Evolutionary conservation across 2,888 invertebrate genomes (phyloP).

Genomic region (Sicus ferrugineus): DNA sequence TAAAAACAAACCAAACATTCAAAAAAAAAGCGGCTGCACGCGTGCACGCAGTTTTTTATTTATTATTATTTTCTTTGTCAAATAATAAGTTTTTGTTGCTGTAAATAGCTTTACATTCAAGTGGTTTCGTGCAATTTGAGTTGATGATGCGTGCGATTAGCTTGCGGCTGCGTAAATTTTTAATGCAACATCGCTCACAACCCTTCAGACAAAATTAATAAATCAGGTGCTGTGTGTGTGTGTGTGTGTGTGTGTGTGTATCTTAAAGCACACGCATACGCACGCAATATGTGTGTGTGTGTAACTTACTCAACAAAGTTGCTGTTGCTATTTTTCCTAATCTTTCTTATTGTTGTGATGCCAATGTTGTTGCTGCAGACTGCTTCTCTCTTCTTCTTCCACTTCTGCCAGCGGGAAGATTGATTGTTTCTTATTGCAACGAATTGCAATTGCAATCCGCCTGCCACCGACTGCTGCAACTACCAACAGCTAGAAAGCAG

Average conservation of each 20-base stretch:
- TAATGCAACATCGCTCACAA: background rate
- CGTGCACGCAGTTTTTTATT: no score
- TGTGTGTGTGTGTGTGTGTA: constrained; percentile 19
- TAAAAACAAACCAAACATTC: no score
- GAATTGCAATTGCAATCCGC: no score
- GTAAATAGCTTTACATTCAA: background rate
- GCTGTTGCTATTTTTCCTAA: background rate
- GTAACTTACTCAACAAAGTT: constrained; percentile 1
- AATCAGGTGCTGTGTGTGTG: constrained; percentile 15
- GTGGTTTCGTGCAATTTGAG: constrained; percentile 38
- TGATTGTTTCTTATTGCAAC: no score
- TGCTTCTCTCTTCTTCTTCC: no score
- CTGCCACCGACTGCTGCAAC: no score
- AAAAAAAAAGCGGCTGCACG: no score
- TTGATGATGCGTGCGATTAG: constrained; percentile 30
- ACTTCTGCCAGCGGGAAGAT: no score
- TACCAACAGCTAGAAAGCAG: no score
- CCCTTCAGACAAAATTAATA: background rate
- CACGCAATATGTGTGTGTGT: constrained; percentile 13
- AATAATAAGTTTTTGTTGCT: no score
- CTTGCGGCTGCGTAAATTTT: background rate
- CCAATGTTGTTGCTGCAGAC: background rate
- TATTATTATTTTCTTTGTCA: no score
- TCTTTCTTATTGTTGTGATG: background rate
- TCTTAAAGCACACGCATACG: background rate